Conservation (phyloP, 2,888 invertebrate genomes). For the Cremastinae sp. region DNA sequence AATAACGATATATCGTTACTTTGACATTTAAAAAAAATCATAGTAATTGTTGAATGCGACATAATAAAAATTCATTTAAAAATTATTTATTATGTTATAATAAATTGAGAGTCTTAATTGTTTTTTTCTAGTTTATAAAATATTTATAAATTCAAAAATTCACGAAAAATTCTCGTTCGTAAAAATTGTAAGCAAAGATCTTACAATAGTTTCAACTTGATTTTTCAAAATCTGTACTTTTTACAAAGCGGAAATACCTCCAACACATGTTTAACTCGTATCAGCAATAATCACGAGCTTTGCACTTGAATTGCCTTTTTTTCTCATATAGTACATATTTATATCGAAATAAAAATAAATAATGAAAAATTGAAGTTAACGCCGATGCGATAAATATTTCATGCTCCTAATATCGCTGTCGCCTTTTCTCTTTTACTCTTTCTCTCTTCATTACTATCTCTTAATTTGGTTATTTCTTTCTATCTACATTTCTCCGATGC, state of each 20-base stretch:
- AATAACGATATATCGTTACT: too few relatives aligned
- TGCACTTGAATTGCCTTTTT: constrained; percentile 48
- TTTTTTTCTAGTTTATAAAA: too few relatives aligned
- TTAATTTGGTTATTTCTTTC: constrained; percentile 38
- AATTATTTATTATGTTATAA: too few relatives aligned
- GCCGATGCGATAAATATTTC: constrained; percentile 32
- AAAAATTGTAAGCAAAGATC: too few relatives aligned
- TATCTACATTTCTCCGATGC: constrained; percentile 29
- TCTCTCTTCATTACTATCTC: constrained; percentile 40
- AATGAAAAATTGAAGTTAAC: constrained; percentile 24
- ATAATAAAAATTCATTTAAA: too few relatives aligned
- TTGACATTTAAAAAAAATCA: too few relatives aligned
- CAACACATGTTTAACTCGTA: constrained; percentile 37
- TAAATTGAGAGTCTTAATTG: too few relatives aligned
- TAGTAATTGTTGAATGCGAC: too few relatives aligned
- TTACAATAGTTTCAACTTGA: too few relatives aligned
- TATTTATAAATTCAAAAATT: too few relatives aligned
- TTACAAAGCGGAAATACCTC: constrained; percentile 24
- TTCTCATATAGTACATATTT: constrained; percentile 10
- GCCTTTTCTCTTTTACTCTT: constrained; percentile 53
- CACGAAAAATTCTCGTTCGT: too few relatives aligned
- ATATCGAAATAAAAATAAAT: constrained; percentile 1
- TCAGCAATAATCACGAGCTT: constrained; percentile 59
- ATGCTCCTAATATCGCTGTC: constrained; percentile 44
- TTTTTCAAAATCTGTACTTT: too few relatives aligned